Conservation (phyloP, 1,140 invertebrate species). For the Ips typographus region DNA sequence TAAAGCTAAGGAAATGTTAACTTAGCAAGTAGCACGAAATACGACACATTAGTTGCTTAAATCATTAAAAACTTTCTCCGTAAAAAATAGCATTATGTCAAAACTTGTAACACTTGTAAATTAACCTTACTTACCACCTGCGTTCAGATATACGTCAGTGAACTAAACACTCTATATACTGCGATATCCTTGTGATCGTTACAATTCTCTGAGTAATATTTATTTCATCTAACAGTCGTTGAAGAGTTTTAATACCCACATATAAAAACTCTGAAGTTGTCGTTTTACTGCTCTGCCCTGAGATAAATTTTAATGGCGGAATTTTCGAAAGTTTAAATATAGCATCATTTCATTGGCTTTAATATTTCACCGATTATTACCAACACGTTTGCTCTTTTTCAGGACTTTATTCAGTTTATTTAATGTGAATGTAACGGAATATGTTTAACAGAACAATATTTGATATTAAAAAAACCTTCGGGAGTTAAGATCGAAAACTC, state of each 20-base stretch:
- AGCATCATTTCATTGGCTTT: neutral
- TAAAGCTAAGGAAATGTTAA: too few relatives aligned
- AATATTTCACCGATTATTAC: neutral
- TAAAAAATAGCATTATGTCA: too few relatives aligned
- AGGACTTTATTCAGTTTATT: neutral
- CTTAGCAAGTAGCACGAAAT: too few relatives aligned
- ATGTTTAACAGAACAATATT: neutral
- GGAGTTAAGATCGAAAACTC: conserved; percentile 5
- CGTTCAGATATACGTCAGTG: too few relatives aligned
- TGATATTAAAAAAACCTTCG: neutral
- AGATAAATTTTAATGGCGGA: conserved; percentile 21
- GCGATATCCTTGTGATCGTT: too few relatives aligned
- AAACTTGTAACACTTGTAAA: too few relatives aligned
- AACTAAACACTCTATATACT: too few relatives aligned
- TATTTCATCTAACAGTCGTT: conserved; percentile 26
- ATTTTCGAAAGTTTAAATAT: conserved; percentile 2
- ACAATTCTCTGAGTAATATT: conserved; percentile 14
- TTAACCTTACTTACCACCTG: too few relatives aligned
- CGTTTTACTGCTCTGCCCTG: conserved; percentile 23
- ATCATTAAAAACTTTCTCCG: too few relatives aligned
- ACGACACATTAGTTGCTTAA: too few relatives aligned
- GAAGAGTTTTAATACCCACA: conserved; percentile 18
- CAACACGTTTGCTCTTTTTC: neutral
- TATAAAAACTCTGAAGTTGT: conserved; percentile 23
- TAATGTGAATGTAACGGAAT: neutral